Conservation (phyloP, 2,888 invertebrate genomes). For the Dioctria rufipes region DNA sequence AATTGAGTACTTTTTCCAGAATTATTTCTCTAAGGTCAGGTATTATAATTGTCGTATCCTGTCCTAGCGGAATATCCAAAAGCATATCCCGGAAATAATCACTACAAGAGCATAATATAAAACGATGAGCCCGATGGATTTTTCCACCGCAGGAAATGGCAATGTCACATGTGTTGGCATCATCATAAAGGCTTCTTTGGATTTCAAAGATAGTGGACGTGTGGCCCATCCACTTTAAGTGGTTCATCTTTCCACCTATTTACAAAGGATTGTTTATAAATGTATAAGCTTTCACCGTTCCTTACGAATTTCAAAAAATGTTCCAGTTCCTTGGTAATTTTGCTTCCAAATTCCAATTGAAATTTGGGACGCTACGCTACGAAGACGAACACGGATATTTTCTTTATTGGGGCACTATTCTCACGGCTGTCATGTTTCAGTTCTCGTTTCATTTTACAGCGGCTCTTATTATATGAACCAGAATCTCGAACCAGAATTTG, state of each 20-base stretch:
- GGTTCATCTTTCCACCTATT: conserved; percentile 64
- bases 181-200: conserved; percentile 66
- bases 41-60: conserved; percentile 67
- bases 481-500: too few species aligned
- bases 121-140: conserved; percentile 68
- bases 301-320: conserved; percentile 43
- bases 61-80: conserved; percentile 66
- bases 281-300: conserved; percentile 38
- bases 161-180: conserved; percentile 67
- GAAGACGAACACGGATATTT: conserved; percentile 13
- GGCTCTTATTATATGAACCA: too few species aligned
- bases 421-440: neutral
- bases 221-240: conserved; percentile 71
- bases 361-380: conserved; percentile 39
- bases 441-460: too few species aligned
- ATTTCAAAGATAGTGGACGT: conserved; percentile 69
- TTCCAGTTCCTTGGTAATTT: conserved; percentile 51
- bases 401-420: neutral
- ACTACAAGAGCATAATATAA: conserved; percentile 69
- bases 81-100: conserved; percentile 68
- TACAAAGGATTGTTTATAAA: conserved; percentile 21
- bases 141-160: conserved; percentile 66
- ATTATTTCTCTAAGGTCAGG: conserved; percentile 68
- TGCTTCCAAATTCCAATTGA: conserved; percentile 7
- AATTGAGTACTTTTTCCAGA: conserved; percentile 67